Conservation (phyloP, 2,888 invertebrate genomes). For the Gnatocerus cornutus region DNA sequence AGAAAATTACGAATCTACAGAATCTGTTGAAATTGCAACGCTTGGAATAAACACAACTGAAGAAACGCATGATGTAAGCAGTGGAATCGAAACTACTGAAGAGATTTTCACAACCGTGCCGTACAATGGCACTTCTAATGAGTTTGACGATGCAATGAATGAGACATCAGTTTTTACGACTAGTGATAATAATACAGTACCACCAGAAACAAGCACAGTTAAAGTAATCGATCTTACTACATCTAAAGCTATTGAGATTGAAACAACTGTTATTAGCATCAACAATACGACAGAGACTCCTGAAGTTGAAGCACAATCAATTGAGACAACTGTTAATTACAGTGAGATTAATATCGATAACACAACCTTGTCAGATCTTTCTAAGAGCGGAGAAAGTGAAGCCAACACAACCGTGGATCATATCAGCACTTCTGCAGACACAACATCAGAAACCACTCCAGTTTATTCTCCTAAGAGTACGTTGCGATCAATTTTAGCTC, state of each 20-base stretch:
- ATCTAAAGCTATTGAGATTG: constrained; percentile 4
- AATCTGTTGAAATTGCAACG: constrained; percentile 6
- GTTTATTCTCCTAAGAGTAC: constrained; percentile 53
- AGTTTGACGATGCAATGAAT: not conserved
- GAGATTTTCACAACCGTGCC: constrained; percentile 5
- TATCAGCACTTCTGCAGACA: not conserved
- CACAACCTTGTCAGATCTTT: not conserved
- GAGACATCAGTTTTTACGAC: not conserved
- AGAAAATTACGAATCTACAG: not conserved
- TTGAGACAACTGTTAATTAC: not conserved
- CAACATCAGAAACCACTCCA: constrained; percentile 50
- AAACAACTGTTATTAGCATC: not conserved
- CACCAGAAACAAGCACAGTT: constrained; percentile 9
- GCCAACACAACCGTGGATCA: not conserved
- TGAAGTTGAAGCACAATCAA: too few species aligned
- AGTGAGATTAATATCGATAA: constrained; percentile 8
- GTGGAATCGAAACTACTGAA: constrained; percentile 7
- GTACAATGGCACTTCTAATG: not conserved
- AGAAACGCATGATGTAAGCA: not conserved
- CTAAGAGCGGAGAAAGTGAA: not conserved
- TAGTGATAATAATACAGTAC: not conserved
- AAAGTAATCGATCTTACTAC: constrained; percentile 3
- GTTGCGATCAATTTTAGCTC: constrained; percentile 53
- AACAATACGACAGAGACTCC: not conserved
- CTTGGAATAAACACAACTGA: not conserved